A percentile compares a stretch with the other conserved stretches of the same genome.
Conservation (phyloP, 1,140 invertebrate species). For the Paraescarpia echinospica region DNA sequence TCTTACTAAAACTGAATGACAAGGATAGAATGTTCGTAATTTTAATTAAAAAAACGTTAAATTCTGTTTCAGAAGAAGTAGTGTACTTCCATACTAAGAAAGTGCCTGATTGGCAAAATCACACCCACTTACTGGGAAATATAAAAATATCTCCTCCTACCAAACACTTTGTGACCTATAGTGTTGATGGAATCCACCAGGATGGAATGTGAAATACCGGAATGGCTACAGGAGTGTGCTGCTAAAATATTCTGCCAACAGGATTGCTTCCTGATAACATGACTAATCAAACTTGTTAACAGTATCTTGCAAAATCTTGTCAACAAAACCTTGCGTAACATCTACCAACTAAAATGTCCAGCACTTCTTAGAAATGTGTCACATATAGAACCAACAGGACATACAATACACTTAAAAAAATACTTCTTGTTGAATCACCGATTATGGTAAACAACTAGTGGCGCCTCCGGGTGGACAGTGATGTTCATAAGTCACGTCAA, state of each 20-base stretch:
- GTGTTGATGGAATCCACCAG: neutral
- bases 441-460: neutral
- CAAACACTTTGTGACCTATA: neutral
- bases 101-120: neutral
- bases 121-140: neutral
- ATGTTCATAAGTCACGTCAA: neutral
- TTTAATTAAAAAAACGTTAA: no score
- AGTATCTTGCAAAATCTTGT: neutral
- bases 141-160: conserved; percentile 1
- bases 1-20: neutral
- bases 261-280: neutral
- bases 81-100: neutral
- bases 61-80: no score
- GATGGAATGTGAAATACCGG: neutral
- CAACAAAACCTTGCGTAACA: neutral
- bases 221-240: neutral
- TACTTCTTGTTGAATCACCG: neutral
- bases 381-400: neutral
- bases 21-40: neutral
- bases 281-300: neutral
- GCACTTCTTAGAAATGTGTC: neutral
- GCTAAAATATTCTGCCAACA: neutral
- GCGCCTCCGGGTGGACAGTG: neutral
- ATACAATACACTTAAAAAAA: neutral
- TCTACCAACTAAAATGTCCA: neutral